phyloP scores from a whole-genome alignment of 2,113 vertebrate genomes.

The Prolemur simus region DNA sequence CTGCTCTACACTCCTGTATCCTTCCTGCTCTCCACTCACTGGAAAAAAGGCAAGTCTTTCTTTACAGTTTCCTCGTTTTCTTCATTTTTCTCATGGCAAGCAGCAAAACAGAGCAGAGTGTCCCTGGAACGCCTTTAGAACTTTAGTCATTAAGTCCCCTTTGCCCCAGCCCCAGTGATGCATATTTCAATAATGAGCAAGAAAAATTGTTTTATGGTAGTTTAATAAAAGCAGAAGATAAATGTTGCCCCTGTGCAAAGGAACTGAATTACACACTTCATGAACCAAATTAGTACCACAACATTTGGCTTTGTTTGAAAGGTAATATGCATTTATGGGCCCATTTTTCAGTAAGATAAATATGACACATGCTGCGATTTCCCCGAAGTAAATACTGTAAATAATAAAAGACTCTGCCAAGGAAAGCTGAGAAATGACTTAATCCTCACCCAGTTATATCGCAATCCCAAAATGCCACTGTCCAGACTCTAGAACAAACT shows the following conservation, averaged over 20 bases:
- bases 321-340: slow-evolving; percentile 89
- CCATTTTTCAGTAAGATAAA: slow-evolving; percentile 93
- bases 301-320: slow-evolving; percentile 91
- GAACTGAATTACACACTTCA: slow-evolving; percentile 95
- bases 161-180: slow-evolving; percentile 37
- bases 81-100: not conserved
- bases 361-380: slow-evolving; percentile 87
- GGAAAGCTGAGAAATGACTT: slow-evolving; percentile 93
- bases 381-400: slow-evolving; percentile 93
- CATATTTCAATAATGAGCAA: slow-evolving; percentile 86
- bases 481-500: slow-evolving; percentile 85
- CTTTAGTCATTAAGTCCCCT: slow-evolving; percentile 24
- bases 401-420: slow-evolving; percentile 91
- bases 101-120: not conserved
- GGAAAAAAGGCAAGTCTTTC: slow-evolving; percentile 16
- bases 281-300: slow-evolving; percentile 94
- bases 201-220: slow-evolving; percentile 91
- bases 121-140: not conserved
- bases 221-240: slow-evolving; percentile 95
- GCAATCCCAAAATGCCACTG: slow-evolving; percentile 80
- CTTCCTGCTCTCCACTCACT: not conserved
- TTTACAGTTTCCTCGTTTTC: not conserved
- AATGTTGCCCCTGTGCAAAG: slow-evolving; percentile 90
- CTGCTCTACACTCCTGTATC: not conserved
- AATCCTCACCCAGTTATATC: slow-evolving; percentile 89